Evolutionary conservation across 2,888 invertebrate genomes (phyloP), one percentile per base, ranked within the genome.

Genomic region (Parelbella ahira): DNA sequence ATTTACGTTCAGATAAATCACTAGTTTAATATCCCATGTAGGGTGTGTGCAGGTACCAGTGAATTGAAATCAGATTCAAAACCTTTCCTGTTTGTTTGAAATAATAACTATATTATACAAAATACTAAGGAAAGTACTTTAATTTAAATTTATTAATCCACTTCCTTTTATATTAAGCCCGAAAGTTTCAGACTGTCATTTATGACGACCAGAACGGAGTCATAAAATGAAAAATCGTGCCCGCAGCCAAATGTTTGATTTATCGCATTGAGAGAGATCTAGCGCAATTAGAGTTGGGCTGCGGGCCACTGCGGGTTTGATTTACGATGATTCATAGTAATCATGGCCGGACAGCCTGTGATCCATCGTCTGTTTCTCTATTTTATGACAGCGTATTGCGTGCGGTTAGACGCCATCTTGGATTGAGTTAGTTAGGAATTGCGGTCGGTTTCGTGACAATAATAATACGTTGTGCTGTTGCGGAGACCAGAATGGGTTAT

Each of bases 261-360:
- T 84, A 87, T 78, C 57, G 52, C 54, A 23, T 49, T 50, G 57
- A 49, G 56, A 63, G 62, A 67, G 65, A 77, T 78, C 73, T 75
- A 74, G 71, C 61, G 58, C 80, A 86, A 86, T 87, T 84, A 84
- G 70, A 67, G 53, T 53, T 54, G 60, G 67, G 63, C 71, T 82
- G 83, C 82, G 81, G 80, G 81, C 67, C 62, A 64, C 66, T 76
- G 78, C 71, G 76, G 79, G 82, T 63, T 59, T 83, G 87, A 87
- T 86, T 86, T 87, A 87, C 72, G 77, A 65, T 81, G 77, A 83
- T 86, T 82, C 74, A 62, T 54, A 65, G 75, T 77, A 75, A 83
- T 82, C 80, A 71, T 74, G 67, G 58, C 49, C 53, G 63, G 61
- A 65, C 69, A 64, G 69, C 54, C 64, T 68, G 72, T 68, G 80